A percentile compares a stretch with the other conserved stretches of the same genome.
Evolutionary conservation across 2,888 invertebrate species (phyloP).

Genomic region (Brachyptera putata): DNA sequence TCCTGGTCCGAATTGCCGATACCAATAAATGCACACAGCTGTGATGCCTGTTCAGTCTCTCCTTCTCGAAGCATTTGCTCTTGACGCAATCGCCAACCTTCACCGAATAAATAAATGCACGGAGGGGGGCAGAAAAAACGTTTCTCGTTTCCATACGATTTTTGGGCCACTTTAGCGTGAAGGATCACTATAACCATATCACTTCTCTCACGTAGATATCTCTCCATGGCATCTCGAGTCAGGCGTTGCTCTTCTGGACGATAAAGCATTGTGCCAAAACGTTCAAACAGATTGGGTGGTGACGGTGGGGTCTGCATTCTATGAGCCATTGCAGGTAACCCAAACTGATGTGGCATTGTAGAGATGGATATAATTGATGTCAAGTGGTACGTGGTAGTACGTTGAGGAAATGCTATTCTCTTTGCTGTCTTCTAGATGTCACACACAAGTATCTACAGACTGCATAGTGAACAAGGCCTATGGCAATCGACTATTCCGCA

Average conservation of each 20-base stretch:
- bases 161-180: slow-evolving; percentile 99
- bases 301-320: slow-evolving; percentile 77
- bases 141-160: slow-evolving; percentile 99
- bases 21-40: slow-evolving; percentile 98
- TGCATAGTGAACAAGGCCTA: no score
- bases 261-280: slow-evolving; percentile 47
- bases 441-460: no score
- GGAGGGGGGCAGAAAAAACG: slow-evolving; percentile 99
- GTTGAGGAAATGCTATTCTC: no score
- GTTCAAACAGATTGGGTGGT: slow-evolving; percentile 63
- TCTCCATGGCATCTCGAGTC: slow-evolving; percentile 91
- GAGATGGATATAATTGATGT: no score
- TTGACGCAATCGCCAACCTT: slow-evolving; percentile 93
- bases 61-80: slow-evolving; percentile 90
- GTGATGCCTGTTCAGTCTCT: slow-evolving; percentile 83
- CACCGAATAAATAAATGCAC: slow-evolving; percentile 97
- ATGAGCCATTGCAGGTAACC: slow-evolving; percentile 65
- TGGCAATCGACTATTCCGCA: no score
- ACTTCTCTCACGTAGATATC: slow-evolving; percentile 88
- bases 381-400: no score
- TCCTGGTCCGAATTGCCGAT: slow-evolving; percentile 98
- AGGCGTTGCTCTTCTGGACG: slow-evolving; percentile 77
- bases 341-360: slow-evolving; percentile 79
- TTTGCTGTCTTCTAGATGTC: no score
- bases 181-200: slow-evolving; percentile 96